A percentile compares a stretch with the other conserved stretches of the same genome.
These are phyloP conservation scores for Eubasilissa splendida DNA, from an alignment of 2,888 invertebrate species.

Conservation along the genomic window DNA sequence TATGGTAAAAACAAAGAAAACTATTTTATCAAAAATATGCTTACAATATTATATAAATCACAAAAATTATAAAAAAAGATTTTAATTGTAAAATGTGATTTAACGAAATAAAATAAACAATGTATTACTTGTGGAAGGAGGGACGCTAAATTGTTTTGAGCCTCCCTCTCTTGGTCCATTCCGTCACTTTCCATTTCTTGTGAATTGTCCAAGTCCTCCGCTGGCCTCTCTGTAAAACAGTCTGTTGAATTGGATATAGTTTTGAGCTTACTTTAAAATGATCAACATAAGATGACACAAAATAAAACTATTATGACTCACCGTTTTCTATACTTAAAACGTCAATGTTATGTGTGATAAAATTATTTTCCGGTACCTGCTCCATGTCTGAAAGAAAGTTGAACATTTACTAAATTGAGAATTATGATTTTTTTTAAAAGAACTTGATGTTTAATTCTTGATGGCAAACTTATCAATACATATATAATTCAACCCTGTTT, in stretches of 20 bases:
- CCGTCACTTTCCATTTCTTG: slow-evolving; percentile 44
- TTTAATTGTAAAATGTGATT: neutral
- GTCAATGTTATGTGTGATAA: slow-evolving; percentile 8
- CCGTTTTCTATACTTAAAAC: slow-evolving; percentile 10
- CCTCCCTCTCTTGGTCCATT: slow-evolving; percentile 49
- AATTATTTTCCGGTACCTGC: slow-evolving; percentile 2
- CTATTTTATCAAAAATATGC: neutral
- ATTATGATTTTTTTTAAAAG: too few relatives aligned
- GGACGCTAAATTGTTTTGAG: slow-evolving; percentile 49
- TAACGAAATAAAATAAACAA: neutral
- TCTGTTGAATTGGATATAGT: neutral
- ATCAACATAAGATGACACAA: too few relatives aligned
- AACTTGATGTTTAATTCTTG: too few relatives aligned
- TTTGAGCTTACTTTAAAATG: too few relatives aligned
- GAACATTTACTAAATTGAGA: neutral
- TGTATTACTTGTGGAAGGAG: slow-evolving; percentile 49
- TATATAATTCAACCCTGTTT: too few relatives aligned
- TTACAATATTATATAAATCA: neutral
- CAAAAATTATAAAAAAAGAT: neutral
- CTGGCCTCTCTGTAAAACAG: slow-evolving; percentile 5
- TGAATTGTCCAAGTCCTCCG: slow-evolving; percentile 9
- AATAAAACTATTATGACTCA: neutral
- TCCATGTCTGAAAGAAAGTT: slow-evolving; percentile 22
- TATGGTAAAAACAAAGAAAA: too few relatives aligned
- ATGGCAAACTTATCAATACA: too few relatives aligned